A percentile compares a stretch with the other conserved stretches of the same genome.
phyloP scores from a whole-genome alignment of 1,140 invertebrate species.

The Triops longicaudatus region DNA sequence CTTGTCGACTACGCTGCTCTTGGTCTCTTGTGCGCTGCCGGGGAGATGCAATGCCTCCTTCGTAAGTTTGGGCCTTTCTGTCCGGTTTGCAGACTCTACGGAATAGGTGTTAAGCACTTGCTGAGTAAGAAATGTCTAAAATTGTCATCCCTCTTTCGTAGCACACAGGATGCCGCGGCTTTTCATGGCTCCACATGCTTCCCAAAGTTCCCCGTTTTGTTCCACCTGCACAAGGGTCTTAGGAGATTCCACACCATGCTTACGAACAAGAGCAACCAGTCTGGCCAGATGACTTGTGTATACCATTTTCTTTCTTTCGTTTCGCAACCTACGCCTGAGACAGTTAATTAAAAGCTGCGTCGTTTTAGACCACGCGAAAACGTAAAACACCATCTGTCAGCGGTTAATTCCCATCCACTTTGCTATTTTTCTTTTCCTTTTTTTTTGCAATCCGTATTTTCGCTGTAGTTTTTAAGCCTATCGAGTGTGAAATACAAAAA shows the following conservation, averaged over 20 bases:
- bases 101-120: constrained; percentile 11
- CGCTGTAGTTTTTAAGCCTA: no score
- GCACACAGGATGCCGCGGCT: not conserved
- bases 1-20: not conserved
- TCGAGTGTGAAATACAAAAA: no score
- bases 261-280: not conserved
- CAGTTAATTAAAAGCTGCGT: no score
- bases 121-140: constrained; percentile 12
- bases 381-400: no score
- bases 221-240: not conserved
- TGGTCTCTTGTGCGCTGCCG: not conserved
- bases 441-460: no score
- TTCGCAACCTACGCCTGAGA: no score
- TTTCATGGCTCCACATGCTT: not conserved
- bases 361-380: no score
- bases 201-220: not conserved
- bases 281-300: not conserved
- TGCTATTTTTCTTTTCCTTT: no score
- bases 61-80: not conserved
- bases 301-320: no score
- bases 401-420: no score
- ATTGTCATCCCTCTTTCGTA: not conserved
- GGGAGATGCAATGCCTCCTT: not conserved
- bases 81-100: not conserved
- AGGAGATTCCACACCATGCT: not conserved